A percentile compares a stretch with the other conserved stretches of the same genome.
Conservation (phyloP, 1,140 invertebrate species). For the Sinella curviseta region DNA sequence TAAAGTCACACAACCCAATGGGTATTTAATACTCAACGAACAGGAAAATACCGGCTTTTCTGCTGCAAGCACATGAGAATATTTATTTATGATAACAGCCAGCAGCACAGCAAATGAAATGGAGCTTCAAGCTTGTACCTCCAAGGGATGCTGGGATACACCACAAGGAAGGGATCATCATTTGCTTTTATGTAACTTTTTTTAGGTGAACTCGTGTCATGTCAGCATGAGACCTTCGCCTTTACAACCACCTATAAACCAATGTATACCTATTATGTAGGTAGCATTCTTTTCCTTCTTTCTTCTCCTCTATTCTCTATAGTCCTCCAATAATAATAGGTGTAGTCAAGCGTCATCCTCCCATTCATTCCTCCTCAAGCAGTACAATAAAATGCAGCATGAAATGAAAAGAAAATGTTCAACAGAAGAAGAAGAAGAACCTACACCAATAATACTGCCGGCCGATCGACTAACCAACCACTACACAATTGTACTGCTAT, state of each 20-base stretch:
- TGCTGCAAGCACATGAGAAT: neutral
- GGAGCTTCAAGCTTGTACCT: neutral
- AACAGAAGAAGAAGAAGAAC: neutral
- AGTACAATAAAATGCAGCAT: neutral
- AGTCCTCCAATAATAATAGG: neutral
- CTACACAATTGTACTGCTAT: neutral
- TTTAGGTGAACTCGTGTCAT: slow-evolving; percentile 13
- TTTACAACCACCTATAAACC: slow-evolving; percentile 11
- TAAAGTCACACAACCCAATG: neutral
- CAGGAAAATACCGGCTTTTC: neutral
- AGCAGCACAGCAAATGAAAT: neutral
- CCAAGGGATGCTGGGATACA: neutral
- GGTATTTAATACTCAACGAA: neutral
- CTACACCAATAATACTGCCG: neutral
- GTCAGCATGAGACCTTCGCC: slow-evolving; percentile 21
- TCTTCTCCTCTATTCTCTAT: neutral
- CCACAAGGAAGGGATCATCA: neutral
- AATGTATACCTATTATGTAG: neutral
- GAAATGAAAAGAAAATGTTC: too few species aligned
- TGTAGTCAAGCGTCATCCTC: neutral
- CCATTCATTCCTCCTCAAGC: slow-evolving; percentile 7
- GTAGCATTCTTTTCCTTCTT: neutral
- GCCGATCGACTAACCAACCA: neutral
- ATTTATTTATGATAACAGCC: neutral
- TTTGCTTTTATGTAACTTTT: slow-evolving; percentile 7